Conservation (phyloP, 2,888 invertebrate genomes). For the Agrotis exclamationis region DNA sequence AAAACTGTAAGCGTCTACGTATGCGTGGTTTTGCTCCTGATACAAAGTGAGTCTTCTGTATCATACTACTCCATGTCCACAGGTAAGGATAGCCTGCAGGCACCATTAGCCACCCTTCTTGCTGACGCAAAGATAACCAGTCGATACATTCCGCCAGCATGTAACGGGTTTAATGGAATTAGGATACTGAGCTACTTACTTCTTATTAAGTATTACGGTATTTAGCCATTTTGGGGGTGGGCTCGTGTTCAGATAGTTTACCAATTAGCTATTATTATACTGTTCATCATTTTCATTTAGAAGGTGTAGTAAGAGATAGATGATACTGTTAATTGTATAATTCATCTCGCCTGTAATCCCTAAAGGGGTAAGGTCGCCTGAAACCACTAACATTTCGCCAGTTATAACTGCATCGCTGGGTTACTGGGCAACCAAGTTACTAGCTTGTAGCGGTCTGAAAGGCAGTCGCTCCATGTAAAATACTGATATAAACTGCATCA, state of each 20-base stretch:
- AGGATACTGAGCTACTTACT: conserved; percentile 10
- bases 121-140: conserved; percentile 48
- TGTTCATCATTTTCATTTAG: background rate
- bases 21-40: background rate
- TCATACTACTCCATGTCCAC: background rate
- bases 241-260: background rate
- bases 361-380: no score
- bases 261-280: background rate
- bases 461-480: no score
- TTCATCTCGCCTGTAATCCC: no score
- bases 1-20: no score
- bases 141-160: conserved; percentile 33
- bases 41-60: conserved; percentile 1
- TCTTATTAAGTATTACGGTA: conserved; percentile 22
- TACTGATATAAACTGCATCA: no score
- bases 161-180: conserved; percentile 27
- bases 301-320: background rate
- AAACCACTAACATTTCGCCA: no score
- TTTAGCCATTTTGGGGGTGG: background rate
- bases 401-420: no score
- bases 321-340: background rate
- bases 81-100: conserved; percentile 43
- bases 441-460: no score
- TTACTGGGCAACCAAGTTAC: no score
- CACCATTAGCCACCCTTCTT: conserved; percentile 54